phyloP scores from a whole-genome alignment of 2,888 invertebrate genomes.

The Hydrotaea cyrtoneurina region DNA sequence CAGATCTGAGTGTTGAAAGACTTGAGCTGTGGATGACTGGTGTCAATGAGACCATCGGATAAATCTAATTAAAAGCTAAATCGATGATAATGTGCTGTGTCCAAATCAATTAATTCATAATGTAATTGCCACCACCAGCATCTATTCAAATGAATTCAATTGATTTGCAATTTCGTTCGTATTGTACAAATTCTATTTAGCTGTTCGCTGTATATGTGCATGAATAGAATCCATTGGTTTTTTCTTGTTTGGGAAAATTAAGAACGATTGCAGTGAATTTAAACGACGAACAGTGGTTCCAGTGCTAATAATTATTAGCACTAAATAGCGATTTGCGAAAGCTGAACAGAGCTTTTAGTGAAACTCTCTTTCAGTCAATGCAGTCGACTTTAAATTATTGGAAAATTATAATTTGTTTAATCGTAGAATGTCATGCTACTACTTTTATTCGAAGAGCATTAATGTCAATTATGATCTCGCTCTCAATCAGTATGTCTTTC shows the following conservation, averaged over 20 bases:
- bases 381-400: no score
- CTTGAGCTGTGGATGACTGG: no score
- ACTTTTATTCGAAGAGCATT: no score
- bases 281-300: neutral
- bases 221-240: neutral
- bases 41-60: no score
- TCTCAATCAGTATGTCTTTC: no score
- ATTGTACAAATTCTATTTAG: neutral
- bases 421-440: no score
- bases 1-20: no score
- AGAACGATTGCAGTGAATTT: neutral
- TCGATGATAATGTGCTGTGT: neutral
- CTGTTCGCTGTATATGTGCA: neutral
- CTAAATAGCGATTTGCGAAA: neutral
- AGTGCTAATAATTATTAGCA: neutral
- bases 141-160: constrained; percentile 20
- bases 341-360: neutral
- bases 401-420: no score
- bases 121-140: constrained; percentile 12
- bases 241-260: neutral
- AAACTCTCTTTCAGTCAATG: no score
- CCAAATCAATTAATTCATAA: constrained; percentile 19
- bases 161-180: constrained; percentile 5
- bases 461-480: no score
- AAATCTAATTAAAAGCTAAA: constrained; percentile 39